Percentiles rank a stretch among this genome's conserved stretches.
phyloP scores from a whole-genome alignment of 2,113 vertebrate species.

The Dermatemys mawii region DNA sequence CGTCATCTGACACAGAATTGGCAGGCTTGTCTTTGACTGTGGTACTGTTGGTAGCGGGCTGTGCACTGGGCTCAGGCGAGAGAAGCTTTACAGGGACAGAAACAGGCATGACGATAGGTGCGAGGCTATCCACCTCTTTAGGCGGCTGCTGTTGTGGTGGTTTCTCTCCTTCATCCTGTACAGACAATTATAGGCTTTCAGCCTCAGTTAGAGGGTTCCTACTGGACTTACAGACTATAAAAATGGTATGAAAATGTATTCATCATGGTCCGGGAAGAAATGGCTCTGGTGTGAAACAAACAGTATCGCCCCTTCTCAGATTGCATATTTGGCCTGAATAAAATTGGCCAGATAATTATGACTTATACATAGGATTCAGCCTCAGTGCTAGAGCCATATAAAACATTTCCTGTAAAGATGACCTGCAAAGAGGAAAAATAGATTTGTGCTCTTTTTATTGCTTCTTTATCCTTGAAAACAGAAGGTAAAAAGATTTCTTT shows the following conservation, averaged over 20 bases:
- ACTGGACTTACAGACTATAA: background rate
- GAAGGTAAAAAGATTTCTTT: slow-evolving; percentile 1
- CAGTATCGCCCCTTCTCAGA: background rate
- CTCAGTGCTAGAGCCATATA: background rate
- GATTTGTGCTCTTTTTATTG: background rate
- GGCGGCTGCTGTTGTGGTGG: slow-evolving; percentile 74
- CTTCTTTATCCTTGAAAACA: background rate
- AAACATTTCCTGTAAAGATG: background rate
- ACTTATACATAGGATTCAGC: background rate
- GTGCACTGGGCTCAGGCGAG: slow-evolving; percentile 79
- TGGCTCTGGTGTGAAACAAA: slow-evolving; percentile 39
- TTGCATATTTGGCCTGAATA: background rate
- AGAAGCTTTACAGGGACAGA: slow-evolving; percentile 91
- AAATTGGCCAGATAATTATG: background rate
- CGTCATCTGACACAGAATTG: slow-evolving; percentile 84
- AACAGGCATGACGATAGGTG: slow-evolving; percentile 90
- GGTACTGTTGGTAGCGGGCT: slow-evolving; percentile 79
- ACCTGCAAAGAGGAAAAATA: background rate
- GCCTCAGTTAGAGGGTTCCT: slow-evolving; percentile 61
- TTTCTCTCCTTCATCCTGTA: slow-evolving; percentile 88
- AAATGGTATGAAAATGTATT: background rate
- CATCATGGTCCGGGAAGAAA: slow-evolving; percentile 42
- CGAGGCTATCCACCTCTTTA: slow-evolving; percentile 81
- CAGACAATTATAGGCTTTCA: slow-evolving; percentile 87
- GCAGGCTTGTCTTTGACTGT: slow-evolving; percentile 82